A percentile compares a stretch with the other conserved stretches of the same genome.
Conservation (phyloP, 1,140 invertebrate species). For the Colletes gigas region DNA sequence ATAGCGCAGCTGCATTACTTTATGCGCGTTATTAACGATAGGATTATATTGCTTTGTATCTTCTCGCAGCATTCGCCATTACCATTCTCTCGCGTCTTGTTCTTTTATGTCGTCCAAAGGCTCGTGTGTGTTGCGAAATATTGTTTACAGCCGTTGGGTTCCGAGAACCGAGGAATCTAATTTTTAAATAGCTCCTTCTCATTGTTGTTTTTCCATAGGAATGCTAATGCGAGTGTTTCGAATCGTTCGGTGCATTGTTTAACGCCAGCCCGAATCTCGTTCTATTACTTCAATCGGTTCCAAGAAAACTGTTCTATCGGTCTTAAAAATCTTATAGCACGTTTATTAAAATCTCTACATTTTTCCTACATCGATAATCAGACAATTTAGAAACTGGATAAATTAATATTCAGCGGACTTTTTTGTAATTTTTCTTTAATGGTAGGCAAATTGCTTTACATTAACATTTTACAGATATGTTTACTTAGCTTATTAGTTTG, state of each 20-base stretch:
- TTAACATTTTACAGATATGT: no score
- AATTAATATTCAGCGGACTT: no score
- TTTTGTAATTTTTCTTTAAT: no score
- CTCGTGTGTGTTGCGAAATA: background rate
- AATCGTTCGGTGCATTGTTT: background rate
- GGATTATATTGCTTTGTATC: slow-evolving; percentile 4
- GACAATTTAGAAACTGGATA: no score
- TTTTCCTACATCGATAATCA: no score
- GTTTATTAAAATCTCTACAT: no score
- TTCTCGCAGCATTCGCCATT: background rate
- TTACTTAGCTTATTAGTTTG: no score
- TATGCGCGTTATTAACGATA: slow-evolving; percentile 25
- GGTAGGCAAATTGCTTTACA: no score
- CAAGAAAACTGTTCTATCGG: background rate
- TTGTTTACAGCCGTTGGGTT: background rate
- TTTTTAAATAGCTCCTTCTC: slow-evolving; percentile 14
- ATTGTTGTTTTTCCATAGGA: background rate
- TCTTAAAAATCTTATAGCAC: no score
- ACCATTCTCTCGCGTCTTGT: background rate
- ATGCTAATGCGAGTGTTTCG: background rate
- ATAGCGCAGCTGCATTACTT: slow-evolving; percentile 22
- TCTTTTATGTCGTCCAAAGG: background rate
- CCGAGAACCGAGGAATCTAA: slow-evolving; percentile 26
- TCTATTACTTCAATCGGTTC: background rate
- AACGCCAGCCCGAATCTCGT: background rate